phyloP scores from a whole-genome alignment of 2,797 vertebrate genomes.

The Sebastes baramenuke region DNA sequence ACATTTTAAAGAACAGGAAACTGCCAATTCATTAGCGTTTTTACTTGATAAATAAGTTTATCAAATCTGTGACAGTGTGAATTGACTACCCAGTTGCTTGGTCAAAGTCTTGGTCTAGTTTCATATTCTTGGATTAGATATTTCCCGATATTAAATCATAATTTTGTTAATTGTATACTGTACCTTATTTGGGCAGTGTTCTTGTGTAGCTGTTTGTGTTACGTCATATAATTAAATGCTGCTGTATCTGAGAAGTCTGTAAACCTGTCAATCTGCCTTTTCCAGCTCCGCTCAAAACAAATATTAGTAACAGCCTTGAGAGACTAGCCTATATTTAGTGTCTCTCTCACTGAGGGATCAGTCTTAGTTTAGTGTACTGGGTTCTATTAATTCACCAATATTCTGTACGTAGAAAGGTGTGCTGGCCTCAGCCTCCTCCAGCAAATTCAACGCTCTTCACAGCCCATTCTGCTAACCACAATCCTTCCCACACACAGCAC shows the following conservation, averaged over 20 bases:
- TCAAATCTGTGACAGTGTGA: background rate
- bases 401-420: background rate
- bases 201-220: background rate
- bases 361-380: background rate
- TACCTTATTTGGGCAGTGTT: background rate
- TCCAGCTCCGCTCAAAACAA: background rate
- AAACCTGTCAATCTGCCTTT: background rate
- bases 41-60: background rate
- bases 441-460: background rate
- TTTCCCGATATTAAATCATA: background rate
- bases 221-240: background rate
- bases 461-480: slow-evolving; percentile 8
- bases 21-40: background rate
- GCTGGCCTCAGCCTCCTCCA: background rate
- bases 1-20: background rate
- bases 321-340: background rate
- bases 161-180: too few species aligned
- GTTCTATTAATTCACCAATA: background rate
- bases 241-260: background rate
- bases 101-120: background rate
- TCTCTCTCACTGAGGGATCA: background rate
- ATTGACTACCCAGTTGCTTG: background rate
- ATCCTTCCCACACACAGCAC: background rate
- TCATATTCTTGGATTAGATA: background rate
- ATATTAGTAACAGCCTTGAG: background rate